Evolutionary conservation across 2,888 invertebrate genomes (phyloP).

Genomic region (Chalcis sispes): DNA sequence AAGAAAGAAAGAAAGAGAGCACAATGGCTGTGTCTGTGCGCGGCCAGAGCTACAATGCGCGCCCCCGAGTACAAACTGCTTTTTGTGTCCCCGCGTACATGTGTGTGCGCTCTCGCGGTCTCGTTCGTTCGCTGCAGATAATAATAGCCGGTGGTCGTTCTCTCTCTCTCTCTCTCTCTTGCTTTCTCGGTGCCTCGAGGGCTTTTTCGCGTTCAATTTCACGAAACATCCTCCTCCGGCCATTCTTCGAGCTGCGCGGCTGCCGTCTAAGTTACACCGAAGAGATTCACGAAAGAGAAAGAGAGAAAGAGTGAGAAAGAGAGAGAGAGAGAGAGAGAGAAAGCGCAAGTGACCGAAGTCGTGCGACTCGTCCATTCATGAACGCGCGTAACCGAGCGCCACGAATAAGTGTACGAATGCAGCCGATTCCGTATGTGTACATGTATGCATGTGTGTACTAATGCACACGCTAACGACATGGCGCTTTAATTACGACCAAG

Average conservation of each 20-base stretch:
- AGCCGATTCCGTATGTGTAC: constrained; percentile 31
- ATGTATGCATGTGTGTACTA: no score
- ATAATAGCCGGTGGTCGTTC: constrained; percentile 63
- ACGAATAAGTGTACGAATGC: constrained; percentile 66
- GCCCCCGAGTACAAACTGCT: constrained; percentile 63
- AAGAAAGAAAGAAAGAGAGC: neutral
- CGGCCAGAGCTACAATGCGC: constrained; percentile 51
- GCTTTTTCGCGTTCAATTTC: constrained; percentile 54
- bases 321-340: no score
- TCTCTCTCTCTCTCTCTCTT: neutral
- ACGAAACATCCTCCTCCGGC: constrained; percentile 21
- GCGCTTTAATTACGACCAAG: constrained; percentile 63
- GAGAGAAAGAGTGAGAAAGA: no score
- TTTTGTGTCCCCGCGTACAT: constrained; percentile 62
- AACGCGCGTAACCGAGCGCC: constrained; percentile 60
- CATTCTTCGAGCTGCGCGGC: constrained; percentile 13
- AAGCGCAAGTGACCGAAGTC: constrained; percentile 14
- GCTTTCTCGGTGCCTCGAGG: constrained; percentile 45
- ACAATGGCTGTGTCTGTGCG: constrained; percentile 47
- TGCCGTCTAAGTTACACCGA: no score
- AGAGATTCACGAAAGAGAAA: no score
- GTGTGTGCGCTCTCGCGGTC: neutral
- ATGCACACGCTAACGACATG: constrained; percentile 37
- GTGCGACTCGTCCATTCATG: constrained; percentile 65
- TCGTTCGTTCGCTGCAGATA: no score